These are phyloP conservation scores for Ramphastos sulfuratus DNA, from an alignment of 2,113 vertebrate species.

Conservation along the genomic window DNA sequence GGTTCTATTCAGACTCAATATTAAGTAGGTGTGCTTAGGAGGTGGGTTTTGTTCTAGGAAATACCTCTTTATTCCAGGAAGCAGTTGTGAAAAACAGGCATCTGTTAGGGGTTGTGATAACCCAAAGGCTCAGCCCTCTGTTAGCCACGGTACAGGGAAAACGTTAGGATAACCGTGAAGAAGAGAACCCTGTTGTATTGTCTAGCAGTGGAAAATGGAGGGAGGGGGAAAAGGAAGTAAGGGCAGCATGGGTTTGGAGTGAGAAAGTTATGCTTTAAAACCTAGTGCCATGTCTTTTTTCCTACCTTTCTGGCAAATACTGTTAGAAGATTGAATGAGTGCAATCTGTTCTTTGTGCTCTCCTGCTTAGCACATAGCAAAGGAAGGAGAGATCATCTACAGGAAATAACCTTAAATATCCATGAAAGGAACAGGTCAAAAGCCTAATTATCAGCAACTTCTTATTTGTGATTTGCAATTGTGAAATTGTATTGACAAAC, in stretches of 20 bases:
- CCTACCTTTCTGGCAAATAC: neutral
- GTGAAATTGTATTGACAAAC: neutral
- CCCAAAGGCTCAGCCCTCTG: accelerated
- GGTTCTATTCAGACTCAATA: neutral
- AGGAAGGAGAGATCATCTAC: neutral
- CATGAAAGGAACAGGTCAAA: neutral
- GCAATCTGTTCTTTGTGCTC: neutral
- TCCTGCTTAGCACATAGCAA: neutral
- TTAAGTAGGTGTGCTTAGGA: neutral
- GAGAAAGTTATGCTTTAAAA: neutral
- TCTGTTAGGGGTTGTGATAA: neutral
- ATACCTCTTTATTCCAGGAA: neutral
- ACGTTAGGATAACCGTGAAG: neutral
- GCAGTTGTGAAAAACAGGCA: neutral
- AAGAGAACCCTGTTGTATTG: neutral
- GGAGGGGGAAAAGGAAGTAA: neutral
- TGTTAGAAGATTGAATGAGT: neutral
- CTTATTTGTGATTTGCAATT: neutral
- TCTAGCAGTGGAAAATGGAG: neutral
- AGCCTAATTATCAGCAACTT: neutral
- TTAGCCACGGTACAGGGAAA: accelerated
- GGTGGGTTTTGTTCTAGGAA: neutral
- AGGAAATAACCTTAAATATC: neutral
- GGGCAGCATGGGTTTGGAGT: neutral
- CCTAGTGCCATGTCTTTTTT: neutral